Percentiles rank a stretch among this genome's conserved stretches.
These are phyloP conservation scores for Ennomos fuscantarius DNA, from an alignment of 2,888 invertebrate species.

Conservation along the genomic window DNA sequence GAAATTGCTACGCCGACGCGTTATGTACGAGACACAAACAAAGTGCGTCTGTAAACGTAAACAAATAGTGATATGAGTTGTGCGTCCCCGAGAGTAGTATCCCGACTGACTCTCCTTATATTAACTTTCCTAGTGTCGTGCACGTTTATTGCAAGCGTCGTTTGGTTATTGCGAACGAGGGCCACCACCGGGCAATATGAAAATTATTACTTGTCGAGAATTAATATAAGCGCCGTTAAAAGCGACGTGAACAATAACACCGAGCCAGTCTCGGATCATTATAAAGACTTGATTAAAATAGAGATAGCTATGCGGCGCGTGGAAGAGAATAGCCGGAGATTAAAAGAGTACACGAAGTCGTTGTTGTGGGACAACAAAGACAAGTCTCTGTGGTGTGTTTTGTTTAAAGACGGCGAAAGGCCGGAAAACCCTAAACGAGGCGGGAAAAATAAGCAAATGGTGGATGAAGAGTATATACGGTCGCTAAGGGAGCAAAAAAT, in stretches of 20 bases:
- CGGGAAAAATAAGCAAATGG: constrained; percentile 59
- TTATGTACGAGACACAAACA: constrained; percentile 70
- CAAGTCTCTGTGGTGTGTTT: constrained; percentile 81
- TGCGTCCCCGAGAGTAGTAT: constrained; percentile 74
- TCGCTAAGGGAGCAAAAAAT: constrained; percentile 74
- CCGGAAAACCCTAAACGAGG: constrained; percentile 57
- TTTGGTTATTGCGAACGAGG: constrained; percentile 76
- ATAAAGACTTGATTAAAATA: constrained; percentile 82
- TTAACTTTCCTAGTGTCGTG: constrained; percentile 78
- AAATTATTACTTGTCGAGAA: constrained; percentile 84
- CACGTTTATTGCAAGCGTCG: constrained; percentile 77
- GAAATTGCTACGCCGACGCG: constrained; percentile 66
- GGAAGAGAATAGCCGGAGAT: constrained; percentile 78
- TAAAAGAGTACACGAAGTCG: constrained; percentile 81
- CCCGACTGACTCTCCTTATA: constrained; percentile 78
- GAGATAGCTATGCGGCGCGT: constrained; percentile 83
- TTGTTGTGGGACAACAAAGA: constrained; percentile 82
- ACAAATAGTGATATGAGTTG: constrained; percentile 85
- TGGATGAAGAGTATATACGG: constrained; percentile 74
- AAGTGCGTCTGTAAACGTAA: constrained; percentile 70
- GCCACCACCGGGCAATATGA: constrained; percentile 75
- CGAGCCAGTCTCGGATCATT: constrained; percentile 73
- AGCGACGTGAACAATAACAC: constrained; percentile 65
- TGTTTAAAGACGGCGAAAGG: constrained; percentile 78
- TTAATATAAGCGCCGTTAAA: constrained; percentile 78